Percentiles rank a stretch among this genome's conserved stretches.
These are phyloP conservation scores for Tokudaia muenninki DNA, from an alignment of 2,797 vertebrate species.

Conservation along the genomic window DNA sequence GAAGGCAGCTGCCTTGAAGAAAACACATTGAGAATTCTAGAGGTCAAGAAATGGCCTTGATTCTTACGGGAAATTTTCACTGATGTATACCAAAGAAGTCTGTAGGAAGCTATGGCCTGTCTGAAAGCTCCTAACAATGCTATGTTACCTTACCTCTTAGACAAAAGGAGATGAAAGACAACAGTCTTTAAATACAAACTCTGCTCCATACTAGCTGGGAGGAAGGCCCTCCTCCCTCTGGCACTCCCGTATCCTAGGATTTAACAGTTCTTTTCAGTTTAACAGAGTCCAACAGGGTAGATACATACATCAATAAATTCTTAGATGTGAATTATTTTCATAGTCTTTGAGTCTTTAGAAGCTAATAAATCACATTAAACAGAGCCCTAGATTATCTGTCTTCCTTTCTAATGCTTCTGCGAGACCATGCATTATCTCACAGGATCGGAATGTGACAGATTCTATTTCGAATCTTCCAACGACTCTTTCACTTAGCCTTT, in stretches of 20 bases:
- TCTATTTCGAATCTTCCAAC: conserved; percentile 79
- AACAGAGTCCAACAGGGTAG: conserved; percentile 55
- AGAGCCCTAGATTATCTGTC: conserved; percentile 71
- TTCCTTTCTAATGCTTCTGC: conserved; percentile 67
- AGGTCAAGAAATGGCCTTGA: conserved; percentile 66
- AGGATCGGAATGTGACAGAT: conserved; percentile 76
- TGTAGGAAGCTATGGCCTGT: conserved; percentile 14
- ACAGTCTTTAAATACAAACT: conserved; percentile 53
- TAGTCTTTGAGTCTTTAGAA: conserved; percentile 73
- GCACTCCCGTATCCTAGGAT: conserved; percentile 35
- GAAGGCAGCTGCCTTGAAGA: conserved; percentile 75
- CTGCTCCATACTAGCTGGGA: conserved; percentile 28
- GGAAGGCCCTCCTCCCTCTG: not conserved
- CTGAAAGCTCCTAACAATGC: not conserved
- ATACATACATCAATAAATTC: conserved; percentile 57
- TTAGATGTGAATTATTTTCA: conserved; percentile 63
- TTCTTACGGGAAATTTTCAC: conserved; percentile 62
- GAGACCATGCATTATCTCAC: conserved; percentile 67
- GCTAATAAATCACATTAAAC: conserved; percentile 77
- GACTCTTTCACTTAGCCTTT: conserved; percentile 73
- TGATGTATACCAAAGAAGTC: conserved; percentile 56
- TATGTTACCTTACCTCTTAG: conserved; percentile 55
- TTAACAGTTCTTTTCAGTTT: conserved; percentile 72
- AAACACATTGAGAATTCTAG: conserved; percentile 65
- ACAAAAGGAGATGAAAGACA: conserved; percentile 59